Conservation (phyloP, 2,797 vertebrate species). For the Malacoraja senta region DNA sequence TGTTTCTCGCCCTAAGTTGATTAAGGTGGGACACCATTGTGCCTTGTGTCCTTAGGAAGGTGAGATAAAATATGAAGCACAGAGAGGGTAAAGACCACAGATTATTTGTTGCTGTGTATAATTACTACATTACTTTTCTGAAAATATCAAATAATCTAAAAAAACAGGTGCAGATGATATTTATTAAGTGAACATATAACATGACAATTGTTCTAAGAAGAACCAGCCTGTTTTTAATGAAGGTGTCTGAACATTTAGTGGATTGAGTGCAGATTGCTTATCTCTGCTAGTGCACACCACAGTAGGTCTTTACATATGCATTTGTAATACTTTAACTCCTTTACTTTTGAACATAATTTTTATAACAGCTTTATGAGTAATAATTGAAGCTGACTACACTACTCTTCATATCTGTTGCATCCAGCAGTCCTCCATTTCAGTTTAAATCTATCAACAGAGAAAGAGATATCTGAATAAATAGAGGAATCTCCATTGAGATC, state of each 20-base stretch:
- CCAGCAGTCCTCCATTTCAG: background rate
- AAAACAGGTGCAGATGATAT: conserved; percentile 7
- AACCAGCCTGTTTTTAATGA: conserved; percentile 17
- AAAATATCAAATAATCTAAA: conserved; percentile 4
- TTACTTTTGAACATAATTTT: background rate
- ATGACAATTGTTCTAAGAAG: conserved; percentile 1
- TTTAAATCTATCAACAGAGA: background rate
- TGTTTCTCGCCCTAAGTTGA: background rate
- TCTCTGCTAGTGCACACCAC: background rate
- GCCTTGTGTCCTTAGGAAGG: background rate
- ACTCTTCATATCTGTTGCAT: background rate
- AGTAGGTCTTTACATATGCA: conserved; percentile 2
- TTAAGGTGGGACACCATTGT: background rate
- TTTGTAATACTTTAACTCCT: conserved; percentile 6
- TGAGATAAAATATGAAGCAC: background rate
- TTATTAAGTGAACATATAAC: conserved; percentile 10
- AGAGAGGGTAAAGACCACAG: background rate
- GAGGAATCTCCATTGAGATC: background rate
- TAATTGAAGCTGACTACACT: background rate
- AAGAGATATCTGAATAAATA: background rate
- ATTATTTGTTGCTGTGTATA: background rate
- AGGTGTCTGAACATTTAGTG: background rate
- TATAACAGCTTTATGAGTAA: background rate
- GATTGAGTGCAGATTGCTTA: background rate
- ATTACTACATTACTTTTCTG: background rate